Percentiles rank a stretch among this genome's conserved stretches.
phyloP scores from a whole-genome alignment of 2,888 invertebrate genomes.

The Stramonita haemastoma region DNA sequence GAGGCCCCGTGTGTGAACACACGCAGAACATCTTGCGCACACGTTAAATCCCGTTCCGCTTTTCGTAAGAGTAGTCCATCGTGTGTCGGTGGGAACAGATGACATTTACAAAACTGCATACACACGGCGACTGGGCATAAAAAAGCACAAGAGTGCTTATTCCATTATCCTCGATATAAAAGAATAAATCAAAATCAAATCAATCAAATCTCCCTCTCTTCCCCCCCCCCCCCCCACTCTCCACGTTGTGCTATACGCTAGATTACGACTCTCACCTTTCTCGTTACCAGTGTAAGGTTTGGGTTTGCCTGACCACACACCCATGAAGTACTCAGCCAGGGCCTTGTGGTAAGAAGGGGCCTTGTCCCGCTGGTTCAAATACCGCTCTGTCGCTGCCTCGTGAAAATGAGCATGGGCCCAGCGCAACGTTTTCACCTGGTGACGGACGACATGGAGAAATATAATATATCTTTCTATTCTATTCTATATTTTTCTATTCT shows the following conservation, averaged over 20 bases:
- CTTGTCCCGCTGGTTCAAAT: constrained; percentile 77
- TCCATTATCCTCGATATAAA: too few species aligned
- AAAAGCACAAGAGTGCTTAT: too few species aligned
- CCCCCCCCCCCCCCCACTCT: background rate
- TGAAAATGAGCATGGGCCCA: constrained; percentile 84
- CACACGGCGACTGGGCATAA: too few species aligned
- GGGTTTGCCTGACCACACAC: constrained; percentile 65
- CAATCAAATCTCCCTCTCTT: background rate
- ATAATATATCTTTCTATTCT: too few species aligned
- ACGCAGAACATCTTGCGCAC: too few species aligned
- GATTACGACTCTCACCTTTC: constrained; percentile 38
- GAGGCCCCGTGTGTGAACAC: too few species aligned
- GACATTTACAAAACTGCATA: too few species aligned
- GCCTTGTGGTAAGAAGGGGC: constrained; percentile 75
- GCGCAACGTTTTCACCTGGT: constrained; percentile 77
- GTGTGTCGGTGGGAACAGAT: too few species aligned
- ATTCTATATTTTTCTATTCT: too few species aligned
- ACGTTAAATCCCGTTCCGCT: too few species aligned
- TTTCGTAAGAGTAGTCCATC: too few species aligned
- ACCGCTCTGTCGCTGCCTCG: constrained; percentile 83
- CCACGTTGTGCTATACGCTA: background rate
- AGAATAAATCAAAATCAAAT: too few species aligned
- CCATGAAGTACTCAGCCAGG: constrained; percentile 74
- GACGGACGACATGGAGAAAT: background rate
- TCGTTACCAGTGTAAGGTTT: constrained; percentile 69